phyloP scores from a whole-genome alignment of 2,797 vertebrate genomes.

The Sarcophilus harrisii region DNA sequence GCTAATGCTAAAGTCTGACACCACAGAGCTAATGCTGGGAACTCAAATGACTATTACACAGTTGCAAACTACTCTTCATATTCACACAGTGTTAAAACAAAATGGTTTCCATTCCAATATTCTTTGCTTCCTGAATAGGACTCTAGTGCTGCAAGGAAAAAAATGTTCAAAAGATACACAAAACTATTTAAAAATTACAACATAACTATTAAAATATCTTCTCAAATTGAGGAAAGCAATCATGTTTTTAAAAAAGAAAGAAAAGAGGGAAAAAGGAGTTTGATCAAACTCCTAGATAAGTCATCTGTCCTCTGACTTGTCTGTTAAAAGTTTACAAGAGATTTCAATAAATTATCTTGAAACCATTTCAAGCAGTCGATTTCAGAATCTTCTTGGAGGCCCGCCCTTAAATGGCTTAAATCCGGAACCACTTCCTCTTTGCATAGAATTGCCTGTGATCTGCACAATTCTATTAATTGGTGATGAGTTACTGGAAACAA shows the following conservation, averaged over 20 bases:
- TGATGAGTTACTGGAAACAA: conserved; percentile 91
- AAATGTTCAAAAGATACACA: conserved; percentile 71
- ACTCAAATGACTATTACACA: conserved; percentile 82
- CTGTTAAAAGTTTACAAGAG: conserved; percentile 84
- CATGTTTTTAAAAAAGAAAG: conserved; percentile 85
- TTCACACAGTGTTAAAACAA: conserved; percentile 75
- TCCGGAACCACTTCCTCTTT: conserved; percentile 92
- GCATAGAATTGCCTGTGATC: conserved; percentile 95
- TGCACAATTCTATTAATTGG: conserved; percentile 97
- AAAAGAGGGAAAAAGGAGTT: conserved; percentile 69
- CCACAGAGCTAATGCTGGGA: conserved; percentile 81
- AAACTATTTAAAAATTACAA: conserved; percentile 84
- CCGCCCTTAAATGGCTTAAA: conserved; percentile 97
- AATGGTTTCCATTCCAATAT: conserved; percentile 79
- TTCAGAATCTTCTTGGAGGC: conserved; percentile 93
- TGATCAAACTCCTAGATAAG: conserved; percentile 83
- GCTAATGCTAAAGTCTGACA: conserved; percentile 81
- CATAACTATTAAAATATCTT: conserved; percentile 88
- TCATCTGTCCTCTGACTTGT: conserved; percentile 84
- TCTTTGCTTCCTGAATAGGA: conserved; percentile 72
- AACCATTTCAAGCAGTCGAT: conserved; percentile 69
- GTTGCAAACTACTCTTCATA: conserved; percentile 80
- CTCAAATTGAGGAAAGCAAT: conserved; percentile 87
- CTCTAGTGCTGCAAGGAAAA: conserved; percentile 84
- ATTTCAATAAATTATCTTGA: conserved; percentile 89